Conservation (phyloP, 2,888 invertebrate genomes). For the Cosmopolites sordidus region DNA sequence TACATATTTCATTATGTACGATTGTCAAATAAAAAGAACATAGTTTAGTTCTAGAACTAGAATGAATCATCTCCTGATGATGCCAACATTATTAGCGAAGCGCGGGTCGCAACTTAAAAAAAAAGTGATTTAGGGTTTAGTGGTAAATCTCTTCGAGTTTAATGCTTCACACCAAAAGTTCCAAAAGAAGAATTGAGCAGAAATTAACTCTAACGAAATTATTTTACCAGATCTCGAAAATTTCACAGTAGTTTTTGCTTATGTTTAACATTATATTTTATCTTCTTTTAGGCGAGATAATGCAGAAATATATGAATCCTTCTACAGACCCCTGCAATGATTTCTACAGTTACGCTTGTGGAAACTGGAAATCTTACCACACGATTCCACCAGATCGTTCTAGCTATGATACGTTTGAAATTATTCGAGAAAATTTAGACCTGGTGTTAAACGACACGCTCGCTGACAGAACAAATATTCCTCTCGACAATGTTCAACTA, state of each 20-base stretch:
- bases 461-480: constrained; percentile 38
- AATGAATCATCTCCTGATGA: too few relatives aligned
- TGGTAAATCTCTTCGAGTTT: too few relatives aligned
- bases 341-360: constrained; percentile 82
- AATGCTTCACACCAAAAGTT: too few relatives aligned
- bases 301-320: constrained; percentile 73
- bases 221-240: too few relatives aligned
- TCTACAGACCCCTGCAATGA: constrained; percentile 73
- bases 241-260: background rate
- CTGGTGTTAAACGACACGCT: constrained; percentile 63
- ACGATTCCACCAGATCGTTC: constrained; percentile 78
- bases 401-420: constrained; percentile 27
- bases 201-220: too few relatives aligned
- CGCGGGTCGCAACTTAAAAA: too few relatives aligned
- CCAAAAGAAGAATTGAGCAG: too few relatives aligned
- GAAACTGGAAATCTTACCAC: constrained; percentile 79
- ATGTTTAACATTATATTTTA: background rate
- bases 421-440: constrained; percentile 68
- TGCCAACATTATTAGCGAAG: too few relatives aligned
- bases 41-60: too few relatives aligned
- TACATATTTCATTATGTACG: too few relatives aligned
- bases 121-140: too few relatives aligned
- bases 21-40: too few relatives aligned
- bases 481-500: background rate
- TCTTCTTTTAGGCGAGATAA: constrained; percentile 49